Evolutionary conservation across 2,888 invertebrate species (phyloP).

Genomic region (Drosophila percnosoma): DNA sequence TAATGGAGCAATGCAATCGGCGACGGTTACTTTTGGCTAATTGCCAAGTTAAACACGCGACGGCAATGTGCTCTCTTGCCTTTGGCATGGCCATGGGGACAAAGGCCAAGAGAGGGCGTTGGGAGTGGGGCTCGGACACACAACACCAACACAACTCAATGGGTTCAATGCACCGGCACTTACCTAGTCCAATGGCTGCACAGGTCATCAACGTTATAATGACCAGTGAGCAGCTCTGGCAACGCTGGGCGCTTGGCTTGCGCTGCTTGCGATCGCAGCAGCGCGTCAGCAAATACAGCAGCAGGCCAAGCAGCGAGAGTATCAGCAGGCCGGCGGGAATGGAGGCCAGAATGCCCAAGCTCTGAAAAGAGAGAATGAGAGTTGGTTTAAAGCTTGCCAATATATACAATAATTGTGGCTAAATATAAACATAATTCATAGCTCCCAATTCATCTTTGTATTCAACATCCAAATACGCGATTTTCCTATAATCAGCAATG

Average conservation of each 20-base stretch:
- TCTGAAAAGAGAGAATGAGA: conserved; percentile 87
- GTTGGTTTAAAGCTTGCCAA: neutral
- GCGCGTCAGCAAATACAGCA: conserved; percentile 96
- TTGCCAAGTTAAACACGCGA: conserved; percentile 75
- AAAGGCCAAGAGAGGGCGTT: conserved; percentile 2
- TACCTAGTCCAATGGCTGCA: conserved; percentile 93
- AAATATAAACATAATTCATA: conserved; percentile 1
- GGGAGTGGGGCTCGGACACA: neutral
- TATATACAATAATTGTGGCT: too few species aligned
- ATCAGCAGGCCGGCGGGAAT: conserved; percentile 97
- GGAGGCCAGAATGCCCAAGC: conserved; percentile 96
- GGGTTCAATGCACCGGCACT: conserved; percentile 67
- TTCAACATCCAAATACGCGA: neutral
- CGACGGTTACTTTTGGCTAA: conserved; percentile 57
- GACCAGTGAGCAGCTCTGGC: conserved; percentile 85
- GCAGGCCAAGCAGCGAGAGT: conserved; percentile 93
- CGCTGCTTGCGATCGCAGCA: conserved; percentile 97
- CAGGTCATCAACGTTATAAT: conserved; percentile 92
- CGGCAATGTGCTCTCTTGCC: conserved; percentile 41
- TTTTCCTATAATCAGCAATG: neutral
- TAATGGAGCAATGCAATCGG: conserved; percentile 53
- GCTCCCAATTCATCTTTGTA: neutral
- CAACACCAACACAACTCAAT: neutral
- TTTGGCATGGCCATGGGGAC: conserved; percentile 27
- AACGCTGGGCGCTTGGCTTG: conserved; percentile 85